Evolutionary conservation across 2,797 vertebrate genomes (phyloP).

Genomic region (Hoplostethus atlanticus): DNA sequence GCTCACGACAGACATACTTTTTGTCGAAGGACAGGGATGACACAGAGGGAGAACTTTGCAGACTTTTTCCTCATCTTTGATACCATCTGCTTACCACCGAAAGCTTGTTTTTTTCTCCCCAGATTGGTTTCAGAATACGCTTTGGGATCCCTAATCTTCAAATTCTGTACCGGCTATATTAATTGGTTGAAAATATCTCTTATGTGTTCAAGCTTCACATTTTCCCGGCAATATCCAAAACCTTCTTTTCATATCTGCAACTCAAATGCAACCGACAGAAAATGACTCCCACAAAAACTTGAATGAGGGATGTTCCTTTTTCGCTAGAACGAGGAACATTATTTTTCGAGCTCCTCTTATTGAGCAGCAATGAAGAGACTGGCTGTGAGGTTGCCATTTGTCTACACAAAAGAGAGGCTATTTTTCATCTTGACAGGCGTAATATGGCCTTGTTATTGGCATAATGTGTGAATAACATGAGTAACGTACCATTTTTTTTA

Average conservation of each 20-base stretch:
- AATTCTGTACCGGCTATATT: neutral
- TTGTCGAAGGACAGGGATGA: constrained; percentile 60
- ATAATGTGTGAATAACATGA: constrained; percentile 56
- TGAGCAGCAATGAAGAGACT: constrained; percentile 53
- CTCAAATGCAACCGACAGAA: constrained; percentile 1
- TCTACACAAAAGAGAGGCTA: constrained; percentile 58
- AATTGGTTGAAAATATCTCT: neutral
- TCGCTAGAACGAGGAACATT: constrained; percentile 27
- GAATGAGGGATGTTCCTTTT: constrained; percentile 23
- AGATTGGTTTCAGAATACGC: neutral
- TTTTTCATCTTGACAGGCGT: constrained; percentile 66
- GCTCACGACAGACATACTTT: constrained; percentile 62
- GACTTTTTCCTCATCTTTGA: constrained; percentile 33
- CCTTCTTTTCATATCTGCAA: neutral
- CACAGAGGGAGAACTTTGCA: constrained; percentile 22
- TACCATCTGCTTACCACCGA: constrained; percentile 17
- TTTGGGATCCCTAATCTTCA: neutral
- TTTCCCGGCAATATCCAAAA: neutral
- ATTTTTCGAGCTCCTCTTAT: constrained; percentile 24
- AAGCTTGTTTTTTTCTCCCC: neutral
- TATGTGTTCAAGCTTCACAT: neutral
- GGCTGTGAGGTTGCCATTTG: constrained; percentile 54
- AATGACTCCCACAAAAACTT: neutral
- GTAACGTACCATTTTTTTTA: constrained; percentile 24
- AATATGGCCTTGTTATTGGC: constrained; percentile 62